phyloP scores from a whole-genome alignment of 2,113 vertebrate species.

The Gymnorhina tibicen region DNA sequence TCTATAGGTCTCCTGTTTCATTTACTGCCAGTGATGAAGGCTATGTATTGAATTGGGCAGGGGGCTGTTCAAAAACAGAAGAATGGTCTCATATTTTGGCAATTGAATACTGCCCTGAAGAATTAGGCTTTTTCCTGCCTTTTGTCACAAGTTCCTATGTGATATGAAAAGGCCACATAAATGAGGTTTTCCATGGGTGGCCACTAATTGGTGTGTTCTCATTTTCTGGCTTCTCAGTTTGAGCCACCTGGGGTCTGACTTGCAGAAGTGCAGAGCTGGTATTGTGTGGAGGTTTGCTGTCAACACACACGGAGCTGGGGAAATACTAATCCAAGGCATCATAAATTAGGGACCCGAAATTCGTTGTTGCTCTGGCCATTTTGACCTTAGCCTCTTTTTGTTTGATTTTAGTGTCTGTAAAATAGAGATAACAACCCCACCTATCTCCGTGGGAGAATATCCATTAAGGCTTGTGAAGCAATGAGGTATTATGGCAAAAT shows the following conservation, averaged over 20 bases:
- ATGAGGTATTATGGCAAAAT: background rate
- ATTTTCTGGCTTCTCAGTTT: constrained; percentile 1
- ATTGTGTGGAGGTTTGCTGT: background rate
- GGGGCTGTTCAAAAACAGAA: constrained; percentile 7
- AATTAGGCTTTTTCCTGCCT: constrained; percentile 29
- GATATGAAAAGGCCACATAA: background rate
- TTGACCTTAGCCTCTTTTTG: background rate
- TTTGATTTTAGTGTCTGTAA: background rate
- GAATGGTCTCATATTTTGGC: constrained; percentile 25
- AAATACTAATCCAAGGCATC: background rate
- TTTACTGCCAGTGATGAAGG: constrained; percentile 14
- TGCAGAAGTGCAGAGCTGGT: background rate
- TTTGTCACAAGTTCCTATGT: background rate
- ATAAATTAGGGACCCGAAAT: background rate
- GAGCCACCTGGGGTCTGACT: constrained; percentile 28
- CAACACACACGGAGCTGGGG: background rate
- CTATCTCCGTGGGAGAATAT: background rate
- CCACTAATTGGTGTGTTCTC: constrained; percentile 33
- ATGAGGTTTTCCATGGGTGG: constrained; percentile 32
- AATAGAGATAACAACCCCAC: background rate
- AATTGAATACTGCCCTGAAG: constrained; percentile 19
- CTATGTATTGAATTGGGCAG: constrained; percentile 4
- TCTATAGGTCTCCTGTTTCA: background rate
- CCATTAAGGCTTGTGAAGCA: background rate
- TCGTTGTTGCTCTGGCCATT: background rate